A percentile compares a stretch with the other conserved stretches of the same genome.
These are phyloP conservation scores for Caenorhabditis macrosperma DNA, from an alignment of 2,888 invertebrate species.

Conservation along the genomic window DNA sequence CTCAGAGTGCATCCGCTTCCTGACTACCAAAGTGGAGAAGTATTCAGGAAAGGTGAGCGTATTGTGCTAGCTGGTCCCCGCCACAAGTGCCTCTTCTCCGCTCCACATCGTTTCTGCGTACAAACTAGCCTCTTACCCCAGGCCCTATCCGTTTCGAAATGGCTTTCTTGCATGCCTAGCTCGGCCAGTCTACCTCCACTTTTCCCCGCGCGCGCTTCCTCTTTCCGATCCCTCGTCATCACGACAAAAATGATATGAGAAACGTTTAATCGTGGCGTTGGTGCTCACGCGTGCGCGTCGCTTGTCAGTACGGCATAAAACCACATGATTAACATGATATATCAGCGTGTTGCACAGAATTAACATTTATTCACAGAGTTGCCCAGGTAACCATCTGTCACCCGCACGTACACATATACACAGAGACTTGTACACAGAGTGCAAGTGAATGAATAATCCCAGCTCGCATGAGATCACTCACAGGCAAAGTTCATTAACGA, in stretches of 20 bases:
- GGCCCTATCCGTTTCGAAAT: slow-evolving; percentile 40
- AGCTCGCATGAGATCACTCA: slow-evolving; percentile 20
- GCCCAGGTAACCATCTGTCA: slow-evolving; percentile 39
- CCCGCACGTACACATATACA: not conserved
- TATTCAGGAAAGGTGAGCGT: slow-evolving; percentile 63
- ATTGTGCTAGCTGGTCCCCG: no score
- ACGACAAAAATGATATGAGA: slow-evolving; percentile 29
- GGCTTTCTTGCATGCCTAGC: slow-evolving; percentile 30
- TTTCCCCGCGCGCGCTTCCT: slow-evolving; percentile 36
- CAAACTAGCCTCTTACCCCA: no score
- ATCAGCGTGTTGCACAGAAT: slow-evolving; percentile 34
- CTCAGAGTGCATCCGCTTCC: slow-evolving; percentile 60
- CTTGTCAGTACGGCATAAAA: slow-evolving; percentile 37
- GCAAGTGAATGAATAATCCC: slow-evolving; percentile 33
- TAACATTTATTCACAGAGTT: slow-evolving; percentile 59
- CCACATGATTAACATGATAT: slow-evolving; percentile 45
- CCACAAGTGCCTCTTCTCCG: no score
- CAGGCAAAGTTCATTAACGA: slow-evolving; percentile 34
- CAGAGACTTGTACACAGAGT: slow-evolving; percentile 24
- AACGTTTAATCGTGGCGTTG: slow-evolving; percentile 12
- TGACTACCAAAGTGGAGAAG: slow-evolving; percentile 66
- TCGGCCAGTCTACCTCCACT: slow-evolving; percentile 32
- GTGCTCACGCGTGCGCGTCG: not conserved
- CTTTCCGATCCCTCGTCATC: slow-evolving; percentile 23
- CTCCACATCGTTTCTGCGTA: no score